Evolutionary conservation across 2,888 invertebrate species (phyloP), one percentile per base, ranked within the genome.

Genomic region (Macaria notata): DNA sequence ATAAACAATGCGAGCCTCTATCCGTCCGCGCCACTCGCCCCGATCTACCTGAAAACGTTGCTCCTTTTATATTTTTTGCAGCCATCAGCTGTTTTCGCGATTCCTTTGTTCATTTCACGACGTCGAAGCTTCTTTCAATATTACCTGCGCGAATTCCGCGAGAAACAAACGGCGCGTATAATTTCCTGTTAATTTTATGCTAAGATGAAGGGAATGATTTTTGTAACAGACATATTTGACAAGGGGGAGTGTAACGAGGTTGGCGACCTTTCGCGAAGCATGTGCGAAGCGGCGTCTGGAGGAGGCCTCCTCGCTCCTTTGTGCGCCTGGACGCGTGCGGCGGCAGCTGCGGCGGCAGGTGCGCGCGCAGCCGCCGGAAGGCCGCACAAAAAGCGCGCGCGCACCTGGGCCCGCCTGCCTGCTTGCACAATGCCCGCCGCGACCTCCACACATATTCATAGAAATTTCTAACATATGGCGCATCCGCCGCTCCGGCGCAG

Each of bases 301-400:
- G 47, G 49, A 45, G 44, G 44, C 54, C 49, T 61, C 62, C 59
- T 45, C 49, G 54, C 55, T 59, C 38, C 54, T 59, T 61, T 61
- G 63, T 64, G 46, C 39, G 62, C 29, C 63, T 6, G 9, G 64
- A 66, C 64, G 69, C 66, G 68, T 65, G 61, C 63, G 44, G 63
- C 58, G 65, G 62, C 65, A 65, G 65, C 66, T 65, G 63, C 30
- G 60, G 48, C 53, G 63, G 65, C 66, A 66, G 63, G 70, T 66
- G 65, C 65, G 65, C 59, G 72, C 75, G 78, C 81, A 79, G 76
- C 89, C 86, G 84, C 80, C 85, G 88, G 89, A 87, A 85, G 83
- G 88, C 83, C 82, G 78, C 82, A 88, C 88, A 89, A 88, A 90
- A 89, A 90, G 76, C 79, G 79, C 74, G 73, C 76, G 77, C 83